Evolutionary conservation across 37 sponge, comb jelly and placozoan species (phyloP).

Genomic region (Chondrosia reniformis): DNA sequence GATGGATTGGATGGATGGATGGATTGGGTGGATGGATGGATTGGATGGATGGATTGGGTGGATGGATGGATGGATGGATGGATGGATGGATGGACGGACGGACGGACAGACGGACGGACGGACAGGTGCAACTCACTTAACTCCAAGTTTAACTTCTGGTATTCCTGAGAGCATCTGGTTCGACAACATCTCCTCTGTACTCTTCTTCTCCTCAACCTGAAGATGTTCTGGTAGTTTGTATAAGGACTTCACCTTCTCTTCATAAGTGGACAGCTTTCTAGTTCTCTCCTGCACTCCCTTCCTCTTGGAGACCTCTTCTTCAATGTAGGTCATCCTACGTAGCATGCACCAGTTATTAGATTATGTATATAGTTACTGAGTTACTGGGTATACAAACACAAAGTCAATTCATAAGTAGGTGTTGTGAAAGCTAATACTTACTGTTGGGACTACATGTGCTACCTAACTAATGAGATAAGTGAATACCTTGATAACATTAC

Average conservation of each 20-base stretch:
- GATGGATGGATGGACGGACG: too few species aligned
- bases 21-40: too few species aligned
- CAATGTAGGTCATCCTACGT: constrained; percentile 79
- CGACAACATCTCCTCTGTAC: constrained; percentile 84
- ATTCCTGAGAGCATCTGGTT: constrained; percentile 95
- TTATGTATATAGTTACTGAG: neutral
- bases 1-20: too few species aligned
- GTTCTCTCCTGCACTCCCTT: neutral
- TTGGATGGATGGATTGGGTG: too few species aligned
- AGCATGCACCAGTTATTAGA: neutral
- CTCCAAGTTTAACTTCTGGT: constrained; percentile 84
- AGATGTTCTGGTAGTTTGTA: constrained; percentile 68
- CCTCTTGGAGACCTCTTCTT: constrained; percentile 67
- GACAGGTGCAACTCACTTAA: constrained; percentile 60
- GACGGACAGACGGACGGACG: too few species aligned
- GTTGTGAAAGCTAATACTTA: too few species aligned
- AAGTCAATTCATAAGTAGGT: too few species aligned
- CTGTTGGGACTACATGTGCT: too few species aligned
- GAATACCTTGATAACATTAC: too few species aligned
- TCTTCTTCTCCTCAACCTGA: constrained; percentile 31
- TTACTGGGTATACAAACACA: too few species aligned
- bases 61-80: too few species aligned
- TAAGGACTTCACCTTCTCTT: constrained; percentile 59
- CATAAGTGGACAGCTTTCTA: constrained; percentile 36
- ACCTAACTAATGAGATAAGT: too few species aligned